Conservation (phyloP, 2,797 vertebrate species). For the Tadarida brasiliensis region DNA sequence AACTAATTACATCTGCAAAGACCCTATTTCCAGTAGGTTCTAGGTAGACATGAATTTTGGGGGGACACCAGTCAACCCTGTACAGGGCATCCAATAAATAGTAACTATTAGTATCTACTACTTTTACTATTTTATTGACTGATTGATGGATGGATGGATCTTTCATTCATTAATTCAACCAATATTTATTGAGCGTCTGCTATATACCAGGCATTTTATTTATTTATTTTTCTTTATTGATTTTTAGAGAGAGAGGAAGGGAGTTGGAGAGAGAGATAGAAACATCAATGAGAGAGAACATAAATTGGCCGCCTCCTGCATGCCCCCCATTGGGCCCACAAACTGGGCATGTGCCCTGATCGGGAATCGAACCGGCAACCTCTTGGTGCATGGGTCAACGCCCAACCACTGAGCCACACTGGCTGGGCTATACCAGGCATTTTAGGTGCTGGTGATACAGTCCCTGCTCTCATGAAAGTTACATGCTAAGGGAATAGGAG, state of each 20-base stretch:
- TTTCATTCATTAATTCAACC: constrained; percentile 25
- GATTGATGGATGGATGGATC: neutral
- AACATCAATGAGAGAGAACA: too few relatives aligned
- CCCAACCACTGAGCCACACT: too few relatives aligned
- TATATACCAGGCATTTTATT: neutral
- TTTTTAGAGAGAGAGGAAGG: too few relatives aligned
- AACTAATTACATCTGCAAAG: neutral
- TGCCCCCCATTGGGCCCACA: too few relatives aligned
- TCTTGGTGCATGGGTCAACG: too few relatives aligned
- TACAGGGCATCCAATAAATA: neutral
- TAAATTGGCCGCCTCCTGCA: too few relatives aligned
- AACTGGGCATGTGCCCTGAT: too few relatives aligned
- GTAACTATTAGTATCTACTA: neutral
- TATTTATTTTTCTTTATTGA: too few relatives aligned
- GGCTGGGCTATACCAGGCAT: neutral
- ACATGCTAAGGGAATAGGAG: neutral
- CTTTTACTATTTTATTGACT: constrained; percentile 2
- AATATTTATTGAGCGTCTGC: neutral
- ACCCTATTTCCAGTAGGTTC: constrained; percentile 42
- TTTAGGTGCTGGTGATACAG: neutral
- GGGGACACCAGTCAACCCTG: neutral
- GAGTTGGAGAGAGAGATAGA: too few relatives aligned
- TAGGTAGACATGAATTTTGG: neutral
- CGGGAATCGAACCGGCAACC: too few relatives aligned
- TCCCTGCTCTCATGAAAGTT: neutral